These are phyloP conservation scores for Centruroides sculpturatus DNA, from an alignment of 1,140 invertebrate genomes.

Conservation along the genomic window DNA sequence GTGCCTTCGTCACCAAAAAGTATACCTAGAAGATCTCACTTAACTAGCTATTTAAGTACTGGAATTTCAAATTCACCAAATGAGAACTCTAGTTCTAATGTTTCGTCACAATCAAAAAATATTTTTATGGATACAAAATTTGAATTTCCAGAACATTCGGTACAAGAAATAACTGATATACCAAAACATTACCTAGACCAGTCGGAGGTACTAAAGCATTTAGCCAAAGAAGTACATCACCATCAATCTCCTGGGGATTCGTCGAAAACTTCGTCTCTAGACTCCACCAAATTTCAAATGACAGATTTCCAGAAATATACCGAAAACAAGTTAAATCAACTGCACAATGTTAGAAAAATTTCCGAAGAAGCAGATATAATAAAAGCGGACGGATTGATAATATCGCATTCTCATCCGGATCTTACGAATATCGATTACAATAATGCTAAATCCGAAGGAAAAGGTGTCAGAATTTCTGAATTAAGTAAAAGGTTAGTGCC, in stretches of 20 bases:
- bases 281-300: slow-evolving; percentile 23
- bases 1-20: neutral
- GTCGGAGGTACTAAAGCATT: slow-evolving; percentile 65
- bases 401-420: slow-evolving; percentile 64
- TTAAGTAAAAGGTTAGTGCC: no score
- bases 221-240: slow-evolving; percentile 19
- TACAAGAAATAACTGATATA: slow-evolving; percentile 65
- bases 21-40: slow-evolving; percentile 5
- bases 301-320: no score
- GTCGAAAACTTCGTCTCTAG: neutral
- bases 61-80: no score
- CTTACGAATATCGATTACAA: no score
- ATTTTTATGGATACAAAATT: no score
- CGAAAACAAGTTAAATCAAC: no score
- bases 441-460: no score
- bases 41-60: no score
- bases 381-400: slow-evolving; percentile 8
- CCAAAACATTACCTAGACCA: slow-evolving; percentile 70
- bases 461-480: no score
- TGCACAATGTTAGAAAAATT: neutral
- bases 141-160: slow-evolving; percentile 21
- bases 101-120: no score
- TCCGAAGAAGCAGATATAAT: neutral
- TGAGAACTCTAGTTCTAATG: no score
- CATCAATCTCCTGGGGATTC: slow-evolving; percentile 8